Conservation (phyloP, 2,113 vertebrate genomes). For the Leiothrix lutea region DNA sequence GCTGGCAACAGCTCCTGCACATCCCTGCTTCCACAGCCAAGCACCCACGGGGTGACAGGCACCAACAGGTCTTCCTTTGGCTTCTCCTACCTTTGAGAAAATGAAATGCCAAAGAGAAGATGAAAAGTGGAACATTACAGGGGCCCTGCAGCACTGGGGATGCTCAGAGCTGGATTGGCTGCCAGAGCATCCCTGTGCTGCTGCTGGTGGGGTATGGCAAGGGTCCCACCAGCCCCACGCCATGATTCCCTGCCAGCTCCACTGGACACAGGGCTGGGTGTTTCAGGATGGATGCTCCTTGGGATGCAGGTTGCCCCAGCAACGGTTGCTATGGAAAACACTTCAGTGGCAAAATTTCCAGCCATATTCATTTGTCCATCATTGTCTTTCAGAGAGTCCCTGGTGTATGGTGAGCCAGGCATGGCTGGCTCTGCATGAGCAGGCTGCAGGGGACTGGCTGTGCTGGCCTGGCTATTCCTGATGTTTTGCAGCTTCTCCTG, state of each 20-base stretch:
- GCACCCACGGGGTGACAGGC: accelerated
- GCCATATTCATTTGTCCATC: neutral
- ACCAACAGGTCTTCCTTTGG: neutral
- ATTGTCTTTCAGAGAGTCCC: neutral
- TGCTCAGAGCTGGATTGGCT: neutral
- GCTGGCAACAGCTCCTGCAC: neutral
- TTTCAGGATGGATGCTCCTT: neutral
- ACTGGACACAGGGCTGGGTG: neutral
- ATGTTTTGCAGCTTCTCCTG: neutral
- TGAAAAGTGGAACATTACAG: neutral
- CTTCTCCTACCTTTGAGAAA: neutral
- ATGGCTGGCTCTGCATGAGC: accelerated
- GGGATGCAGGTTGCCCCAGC: constrained; percentile 37
- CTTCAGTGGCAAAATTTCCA: neutral
- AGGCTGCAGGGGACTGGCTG: neutral
- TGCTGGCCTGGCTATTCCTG: neutral
- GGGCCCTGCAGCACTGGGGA: neutral
- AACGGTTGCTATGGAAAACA: constrained; percentile 36
- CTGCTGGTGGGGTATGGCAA: accelerated
- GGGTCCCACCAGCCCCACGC: accelerated
- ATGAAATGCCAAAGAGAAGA: neutral
- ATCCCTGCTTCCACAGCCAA: neutral
- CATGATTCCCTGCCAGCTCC: accelerated
- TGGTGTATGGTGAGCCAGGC: neutral
- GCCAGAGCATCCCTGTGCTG: neutral